phyloP scores from a whole-genome alignment of 2,113 vertebrate genomes.

The Myotis lucifugus region DNA sequence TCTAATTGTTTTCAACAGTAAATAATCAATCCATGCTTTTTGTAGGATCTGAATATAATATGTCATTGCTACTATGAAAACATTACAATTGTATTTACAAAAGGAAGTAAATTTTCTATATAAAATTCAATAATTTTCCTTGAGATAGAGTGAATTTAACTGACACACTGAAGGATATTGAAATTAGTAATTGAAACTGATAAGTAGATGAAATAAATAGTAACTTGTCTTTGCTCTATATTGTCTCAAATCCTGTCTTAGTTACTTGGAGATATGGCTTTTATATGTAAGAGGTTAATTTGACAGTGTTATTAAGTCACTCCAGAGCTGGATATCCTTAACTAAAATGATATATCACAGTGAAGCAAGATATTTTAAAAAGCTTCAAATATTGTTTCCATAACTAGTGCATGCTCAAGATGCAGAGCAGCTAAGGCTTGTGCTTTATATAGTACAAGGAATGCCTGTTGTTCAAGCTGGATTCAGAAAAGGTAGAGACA shows the following conservation, averaged over 20 bases:
- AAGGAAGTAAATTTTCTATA: neutral
- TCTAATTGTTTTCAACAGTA: neutral
- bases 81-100: neutral
- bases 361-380: neutral
- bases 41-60: neutral
- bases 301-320: neutral
- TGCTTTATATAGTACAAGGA: neutral
- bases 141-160: neutral
- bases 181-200: neutral
- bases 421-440: neutral
- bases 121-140: neutral
- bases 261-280: neutral
- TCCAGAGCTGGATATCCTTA: neutral
- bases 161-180: neutral
- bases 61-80: neutral
- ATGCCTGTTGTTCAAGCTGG: neutral
- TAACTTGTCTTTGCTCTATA: neutral
- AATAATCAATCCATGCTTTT: neutral
- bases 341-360: neutral
- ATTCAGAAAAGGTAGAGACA: neutral
- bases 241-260: neutral
- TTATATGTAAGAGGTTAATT: conserved; percentile 20
- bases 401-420: neutral
- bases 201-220: neutral
- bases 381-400: neutral